Evolutionary conservation across 53 echinoderm and acorn worm genomes (phyloP).

Genomic region (Temnopleurus reevesii): DNA sequence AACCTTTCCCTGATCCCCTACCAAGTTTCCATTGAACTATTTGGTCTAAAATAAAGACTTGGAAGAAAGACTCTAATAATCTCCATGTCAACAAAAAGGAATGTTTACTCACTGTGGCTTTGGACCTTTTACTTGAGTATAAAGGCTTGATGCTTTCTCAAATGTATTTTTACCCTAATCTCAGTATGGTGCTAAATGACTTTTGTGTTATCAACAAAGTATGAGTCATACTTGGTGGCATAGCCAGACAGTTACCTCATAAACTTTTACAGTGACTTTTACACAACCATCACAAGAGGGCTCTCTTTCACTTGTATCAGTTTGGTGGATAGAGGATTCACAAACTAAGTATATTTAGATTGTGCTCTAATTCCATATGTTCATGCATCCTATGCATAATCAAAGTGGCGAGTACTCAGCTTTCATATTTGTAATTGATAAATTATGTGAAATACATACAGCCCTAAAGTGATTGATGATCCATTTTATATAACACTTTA

Average conservation of each 20-base stretch:
- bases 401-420: too few species aligned
- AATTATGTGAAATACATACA: too few species aligned
- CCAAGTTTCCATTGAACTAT: too few species aligned
- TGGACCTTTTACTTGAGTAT: neutral
- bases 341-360: neutral
- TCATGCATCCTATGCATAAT: too few species aligned
- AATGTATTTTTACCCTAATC: neutral
- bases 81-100: neutral
- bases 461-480: too few species aligned
- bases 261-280: constrained; percentile 21
- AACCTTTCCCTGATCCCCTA: too few species aligned
- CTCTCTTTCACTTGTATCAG: neutral
- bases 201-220: constrained; percentile 3
- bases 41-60: neutral
- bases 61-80: neutral
- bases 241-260: constrained; percentile 33
- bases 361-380: too few species aligned
- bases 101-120: constrained; percentile 7
- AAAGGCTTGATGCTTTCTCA: neutral
- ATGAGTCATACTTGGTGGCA: constrained; percentile 6
- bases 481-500: too few species aligned
- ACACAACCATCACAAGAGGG: constrained; percentile 1
- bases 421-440: too few species aligned
- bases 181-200: constrained; percentile 20
- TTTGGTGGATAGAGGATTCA: neutral